Base-by-base conservation (phyloP, 2,797 vertebrate species). In the Pelobates cultripes region DNA sequence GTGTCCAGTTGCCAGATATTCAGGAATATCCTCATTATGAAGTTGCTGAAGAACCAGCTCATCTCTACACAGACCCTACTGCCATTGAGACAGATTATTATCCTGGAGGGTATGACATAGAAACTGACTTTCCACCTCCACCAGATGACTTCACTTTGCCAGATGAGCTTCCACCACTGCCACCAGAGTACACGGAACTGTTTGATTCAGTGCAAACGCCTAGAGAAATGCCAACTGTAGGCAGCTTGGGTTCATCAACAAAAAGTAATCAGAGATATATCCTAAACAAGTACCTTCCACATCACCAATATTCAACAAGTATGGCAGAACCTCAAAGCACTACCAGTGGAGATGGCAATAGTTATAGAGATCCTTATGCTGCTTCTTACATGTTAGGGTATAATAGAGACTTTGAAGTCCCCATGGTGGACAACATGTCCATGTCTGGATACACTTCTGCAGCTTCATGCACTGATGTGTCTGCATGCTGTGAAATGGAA, bases 61-160 rank as follows among this genome's bases (percentile, higher is more conserved):
- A 96, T 72, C 93, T 97, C 87, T 99, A 98, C 93, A 94, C 92
- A 0, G 98, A 99, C 89, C 95, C 95, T 10, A 95, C 90, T n/a
- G 92, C 94, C 92, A 94, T 99, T 5, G 98, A 99, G 85, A 97
- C 97, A 40, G 98, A 99, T 95, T 99, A 99, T 88, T 99, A 99
- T 79, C 96, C 97, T 4, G 97, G 98, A 2, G 98, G 98, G 83
- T 99, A 97, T 69, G 98, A 99, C 93, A 97, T 99, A 43, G 98
- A 99, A 87, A 98, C 96, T 43, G 97, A 98, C 85, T 99, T 99
- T 80, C 98, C 98, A 2, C 97, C 96, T 7, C 98, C 97, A 0
- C 97, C 97, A 0, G 97, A 99, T 45, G 96, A 97, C 90, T 99
- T 98, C 90, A 96, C 94, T 2, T 86, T 89, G 3, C 92, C 94